Conservation (phyloP, 2,797 vertebrate genomes). For the Oryzias sinensis region DNA sequence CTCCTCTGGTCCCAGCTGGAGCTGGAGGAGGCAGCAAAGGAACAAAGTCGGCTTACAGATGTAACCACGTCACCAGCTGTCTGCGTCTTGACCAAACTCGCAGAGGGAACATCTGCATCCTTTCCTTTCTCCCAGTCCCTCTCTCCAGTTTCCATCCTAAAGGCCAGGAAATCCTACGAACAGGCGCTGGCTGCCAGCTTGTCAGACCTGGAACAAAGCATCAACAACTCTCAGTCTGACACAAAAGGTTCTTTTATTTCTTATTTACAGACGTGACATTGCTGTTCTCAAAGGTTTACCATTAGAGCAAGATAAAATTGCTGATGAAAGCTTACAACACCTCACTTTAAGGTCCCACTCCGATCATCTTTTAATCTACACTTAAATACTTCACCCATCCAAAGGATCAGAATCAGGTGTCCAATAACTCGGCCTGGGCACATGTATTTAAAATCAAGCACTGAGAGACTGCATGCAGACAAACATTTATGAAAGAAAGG, state of each 20-base stretch:
- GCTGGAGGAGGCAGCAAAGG: constrained; percentile 62
- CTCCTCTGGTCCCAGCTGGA: constrained; percentile 91
- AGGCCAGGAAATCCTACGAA: constrained; percentile 87
- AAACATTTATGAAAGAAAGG: no score
- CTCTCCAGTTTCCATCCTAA: constrained; percentile 80
- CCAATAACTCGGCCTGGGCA: no score
- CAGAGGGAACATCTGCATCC: constrained; percentile 72
- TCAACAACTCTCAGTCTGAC: constrained; percentile 3
- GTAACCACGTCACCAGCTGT: constrained; percentile 72
- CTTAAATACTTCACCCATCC: no score
- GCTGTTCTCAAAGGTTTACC: no score
- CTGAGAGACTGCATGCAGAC: no score
- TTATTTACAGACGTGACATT: no score
- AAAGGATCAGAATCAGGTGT: no score
- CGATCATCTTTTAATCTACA: no score
- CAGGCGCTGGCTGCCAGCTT: constrained; percentile 71
- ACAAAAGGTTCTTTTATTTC: constrained; percentile 43
- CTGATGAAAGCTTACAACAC: no score
- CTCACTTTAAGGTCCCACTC: no score
- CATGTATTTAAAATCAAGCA: no score
- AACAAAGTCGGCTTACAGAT: constrained; percentile 19
- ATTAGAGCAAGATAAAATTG: no score
- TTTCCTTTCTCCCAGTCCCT: constrained; percentile 69
- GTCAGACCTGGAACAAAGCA: constrained; percentile 33
- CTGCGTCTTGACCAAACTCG: constrained; percentile 80